Percentiles rank a stretch among this genome's conserved stretches.
Conservation (phyloP, 2,113 vertebrate genomes). For the Riparia riparia region DNA sequence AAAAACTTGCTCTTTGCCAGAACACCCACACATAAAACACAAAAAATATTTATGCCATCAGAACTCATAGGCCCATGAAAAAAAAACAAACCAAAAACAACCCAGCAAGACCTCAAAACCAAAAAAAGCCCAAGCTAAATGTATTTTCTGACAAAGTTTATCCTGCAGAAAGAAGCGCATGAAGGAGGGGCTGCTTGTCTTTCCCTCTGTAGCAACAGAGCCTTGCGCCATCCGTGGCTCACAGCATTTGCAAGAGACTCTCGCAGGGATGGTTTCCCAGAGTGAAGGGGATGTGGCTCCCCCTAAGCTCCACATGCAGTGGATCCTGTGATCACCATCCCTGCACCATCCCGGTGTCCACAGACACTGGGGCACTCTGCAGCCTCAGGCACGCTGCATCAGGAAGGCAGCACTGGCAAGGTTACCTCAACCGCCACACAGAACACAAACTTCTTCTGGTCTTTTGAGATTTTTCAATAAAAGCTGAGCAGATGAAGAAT, state of each 20-base stretch:
- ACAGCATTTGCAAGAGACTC: neutral
- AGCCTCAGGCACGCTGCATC: neutral
- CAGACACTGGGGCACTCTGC: neutral
- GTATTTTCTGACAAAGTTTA: neutral
- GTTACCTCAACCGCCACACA: neutral
- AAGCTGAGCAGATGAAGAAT: neutral
- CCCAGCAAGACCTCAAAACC: neutral
- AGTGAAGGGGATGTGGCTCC: neutral
- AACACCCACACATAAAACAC: neutral
- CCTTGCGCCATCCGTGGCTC: neutral
- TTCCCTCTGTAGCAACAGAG: neutral
- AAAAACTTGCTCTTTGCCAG: neutral
- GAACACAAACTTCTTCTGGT: neutral
- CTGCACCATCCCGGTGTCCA: rapidly evolving
- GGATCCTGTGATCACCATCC: neutral
- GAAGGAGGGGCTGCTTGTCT: neutral
- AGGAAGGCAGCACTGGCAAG: neutral
- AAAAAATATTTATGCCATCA: neutral
- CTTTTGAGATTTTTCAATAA: neutral
- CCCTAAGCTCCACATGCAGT: neutral
- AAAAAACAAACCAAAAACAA: neutral
- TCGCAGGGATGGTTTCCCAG: neutral
- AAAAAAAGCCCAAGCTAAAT: neutral
- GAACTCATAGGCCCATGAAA: neutral
- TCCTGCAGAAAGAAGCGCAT: rapidly evolving